Conservation (phyloP, 2,797 vertebrate species). For the Vireo griseus region DNA sequence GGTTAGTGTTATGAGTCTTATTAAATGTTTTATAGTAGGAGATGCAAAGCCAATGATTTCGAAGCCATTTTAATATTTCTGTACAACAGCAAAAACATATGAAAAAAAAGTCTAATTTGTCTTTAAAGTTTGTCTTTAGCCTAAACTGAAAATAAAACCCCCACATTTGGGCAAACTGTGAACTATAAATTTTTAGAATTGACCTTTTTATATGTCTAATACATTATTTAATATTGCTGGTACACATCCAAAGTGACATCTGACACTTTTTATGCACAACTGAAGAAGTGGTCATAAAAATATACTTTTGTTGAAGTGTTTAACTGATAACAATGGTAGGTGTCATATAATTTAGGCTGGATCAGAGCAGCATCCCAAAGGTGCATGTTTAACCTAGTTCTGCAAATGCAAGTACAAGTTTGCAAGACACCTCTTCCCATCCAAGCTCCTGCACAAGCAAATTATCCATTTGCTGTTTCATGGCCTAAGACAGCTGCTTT, state of each 20-base stretch:
- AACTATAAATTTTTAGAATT: background rate
- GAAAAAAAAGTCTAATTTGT: background rate
- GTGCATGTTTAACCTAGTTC: accelerated
- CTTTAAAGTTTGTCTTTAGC: background rate
- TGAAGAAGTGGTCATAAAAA: background rate
- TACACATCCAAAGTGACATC: background rate
- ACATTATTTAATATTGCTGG: background rate
- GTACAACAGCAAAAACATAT: background rate
- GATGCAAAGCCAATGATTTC: background rate
- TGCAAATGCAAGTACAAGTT: background rate
- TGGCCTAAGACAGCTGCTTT: background rate
- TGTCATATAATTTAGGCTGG: background rate
- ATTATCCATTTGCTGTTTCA: background rate
- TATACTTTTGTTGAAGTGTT: background rate
- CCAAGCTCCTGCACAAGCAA: background rate
- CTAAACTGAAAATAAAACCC: background rate
- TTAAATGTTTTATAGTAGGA: background rate
- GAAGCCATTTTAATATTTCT: background rate
- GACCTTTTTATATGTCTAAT: background rate
- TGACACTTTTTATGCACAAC: background rate
- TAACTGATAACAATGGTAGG: background rate
- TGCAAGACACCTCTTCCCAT: background rate
- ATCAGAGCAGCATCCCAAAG: background rate
- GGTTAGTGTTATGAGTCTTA: background rate
- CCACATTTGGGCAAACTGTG: background rate